Percentiles rank a stretch among this genome's conserved stretches.
Evolutionary conservation across 2,888 invertebrate genomes (phyloP).

Genomic region (Agriopis aurantiaria): DNA sequence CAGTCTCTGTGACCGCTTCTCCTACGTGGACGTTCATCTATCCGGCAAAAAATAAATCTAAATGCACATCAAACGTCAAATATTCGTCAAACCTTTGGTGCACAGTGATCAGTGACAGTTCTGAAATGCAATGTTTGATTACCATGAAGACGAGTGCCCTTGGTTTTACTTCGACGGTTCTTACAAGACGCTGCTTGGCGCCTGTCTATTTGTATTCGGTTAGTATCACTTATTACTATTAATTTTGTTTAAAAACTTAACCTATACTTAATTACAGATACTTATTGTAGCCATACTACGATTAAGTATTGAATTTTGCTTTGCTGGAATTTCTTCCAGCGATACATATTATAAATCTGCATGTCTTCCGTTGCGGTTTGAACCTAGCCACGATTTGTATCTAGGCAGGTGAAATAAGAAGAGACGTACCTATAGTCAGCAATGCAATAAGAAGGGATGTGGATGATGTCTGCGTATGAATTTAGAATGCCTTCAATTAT

Average conservation of each 20-base stretch:
- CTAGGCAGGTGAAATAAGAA: too few species aligned
- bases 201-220: conserved; percentile 85
- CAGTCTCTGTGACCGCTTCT: conserved; percentile 76
- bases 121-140: conserved; percentile 63
- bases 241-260: neutral
- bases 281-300: too few species aligned
- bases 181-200: conserved; percentile 82
- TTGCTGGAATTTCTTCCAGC: too few species aligned
- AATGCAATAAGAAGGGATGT: too few species aligned
- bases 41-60: conserved; percentile 55
- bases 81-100: conserved; percentile 59
- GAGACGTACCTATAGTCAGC: too few species aligned
- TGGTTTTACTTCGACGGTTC: conserved; percentile 86
- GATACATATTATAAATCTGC: too few species aligned
- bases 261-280: too few species aligned
- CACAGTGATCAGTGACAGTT: conserved; percentile 58
- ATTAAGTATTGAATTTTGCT: too few species aligned
- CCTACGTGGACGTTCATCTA: conserved; percentile 74
- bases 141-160: conserved; percentile 80
- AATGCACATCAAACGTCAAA: conserved; percentile 60
- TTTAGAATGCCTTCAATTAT: too few species aligned
- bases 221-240: conserved; percentile 53
- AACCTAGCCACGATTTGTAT: too few species aligned
- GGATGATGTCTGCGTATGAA: too few species aligned
- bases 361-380: too few species aligned